Evolutionary conservation across 2,797 vertebrate genomes (phyloP).

Genomic region (Orestias chungarensis): DNA sequence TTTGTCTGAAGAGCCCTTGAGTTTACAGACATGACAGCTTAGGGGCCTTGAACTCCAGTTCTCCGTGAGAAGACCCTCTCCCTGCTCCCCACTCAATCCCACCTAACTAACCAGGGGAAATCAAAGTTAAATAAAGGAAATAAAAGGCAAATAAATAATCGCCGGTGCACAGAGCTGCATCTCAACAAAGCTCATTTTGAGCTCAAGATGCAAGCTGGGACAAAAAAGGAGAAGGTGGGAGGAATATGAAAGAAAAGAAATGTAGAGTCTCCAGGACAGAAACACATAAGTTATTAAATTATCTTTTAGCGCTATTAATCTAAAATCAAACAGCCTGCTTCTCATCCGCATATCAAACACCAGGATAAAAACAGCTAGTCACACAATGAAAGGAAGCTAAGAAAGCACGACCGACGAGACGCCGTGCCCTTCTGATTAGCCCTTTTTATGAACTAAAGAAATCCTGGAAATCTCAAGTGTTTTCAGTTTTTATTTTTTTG

Average conservation of each 20-base stretch:
- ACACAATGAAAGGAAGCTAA: neutral
- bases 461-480: neutral
- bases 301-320: neutral
- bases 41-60: slow-evolving; percentile 18
- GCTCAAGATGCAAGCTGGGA: slow-evolving; percentile 21
- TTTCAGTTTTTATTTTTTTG: neutral
- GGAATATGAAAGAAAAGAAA: slow-evolving; percentile 8
- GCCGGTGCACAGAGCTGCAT: slow-evolving; percentile 19
- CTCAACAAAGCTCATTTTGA: slow-evolving; percentile 23
- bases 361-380: neutral
- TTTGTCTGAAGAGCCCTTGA: slow-evolving; percentile 37
- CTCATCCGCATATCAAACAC: neutral
- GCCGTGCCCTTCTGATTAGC: neutral
- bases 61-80: slow-evolving; percentile 19
- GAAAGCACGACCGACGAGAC: neutral
- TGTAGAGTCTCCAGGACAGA: slow-evolving; percentile 27
- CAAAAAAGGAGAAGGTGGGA: neutral
- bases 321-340: neutral
- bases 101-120: slow-evolving; percentile 42
- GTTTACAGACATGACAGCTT: slow-evolving; percentile 1
- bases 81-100: slow-evolving; percentile 40
- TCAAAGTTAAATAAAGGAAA: slow-evolving; percentile 58
- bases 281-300: neutral
- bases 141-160: slow-evolving; percentile 51
- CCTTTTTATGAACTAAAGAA: neutral